Percentiles rank a stretch among this genome's conserved stretches.
phyloP scores from a whole-genome alignment of 2,888 invertebrate genomes.

The Phorcus lineatus region DNA sequence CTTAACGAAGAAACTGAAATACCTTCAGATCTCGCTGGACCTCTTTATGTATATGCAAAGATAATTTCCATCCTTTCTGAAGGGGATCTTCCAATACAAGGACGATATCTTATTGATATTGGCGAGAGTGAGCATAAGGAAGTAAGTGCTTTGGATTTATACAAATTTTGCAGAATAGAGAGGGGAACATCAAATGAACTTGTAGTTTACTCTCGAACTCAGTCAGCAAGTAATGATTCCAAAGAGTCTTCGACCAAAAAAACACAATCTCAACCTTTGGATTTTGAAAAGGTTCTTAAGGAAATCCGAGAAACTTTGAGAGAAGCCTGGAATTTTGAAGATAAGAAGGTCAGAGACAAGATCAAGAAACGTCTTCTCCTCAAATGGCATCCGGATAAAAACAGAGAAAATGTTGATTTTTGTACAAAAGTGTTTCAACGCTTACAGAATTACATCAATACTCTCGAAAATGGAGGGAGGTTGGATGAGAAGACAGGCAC shows the following conservation, averaged over 20 bases:
- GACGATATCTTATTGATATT: constrained; percentile 27
- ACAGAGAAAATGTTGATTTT: constrained; percentile 38
- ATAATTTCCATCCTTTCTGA: constrained; percentile 1
- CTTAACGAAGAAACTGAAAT: background rate
- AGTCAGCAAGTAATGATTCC: background rate
- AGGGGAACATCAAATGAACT: background rate
- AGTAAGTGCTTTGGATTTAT: constrained; percentile 29
- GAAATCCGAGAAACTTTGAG: constrained; percentile 41
- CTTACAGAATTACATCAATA: constrained; percentile 39
- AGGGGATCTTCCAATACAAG: background rate
- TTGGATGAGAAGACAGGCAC: constrained; percentile 9
- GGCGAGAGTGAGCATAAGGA: constrained; percentile 11
- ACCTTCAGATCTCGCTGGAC: background rate
- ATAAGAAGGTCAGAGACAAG: constrained; percentile 30
- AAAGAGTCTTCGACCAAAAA: background rate
- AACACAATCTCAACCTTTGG: background rate
- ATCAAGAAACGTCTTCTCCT: constrained; percentile 47
- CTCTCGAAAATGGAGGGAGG: constrained; percentile 40
- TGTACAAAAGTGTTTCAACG: constrained; percentile 48
- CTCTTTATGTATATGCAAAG: constrained; percentile 36
- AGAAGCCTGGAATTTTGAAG: constrained; percentile 39
- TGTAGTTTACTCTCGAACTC: background rate
- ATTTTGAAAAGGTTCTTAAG: constrained; percentile 32
- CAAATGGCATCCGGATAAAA: constrained; percentile 58
- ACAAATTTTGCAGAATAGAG: constrained; percentile 35